Evolutionary conservation across 2,888 invertebrate genomes (phyloP).

Genomic region (Ophioninae sp.): DNA sequence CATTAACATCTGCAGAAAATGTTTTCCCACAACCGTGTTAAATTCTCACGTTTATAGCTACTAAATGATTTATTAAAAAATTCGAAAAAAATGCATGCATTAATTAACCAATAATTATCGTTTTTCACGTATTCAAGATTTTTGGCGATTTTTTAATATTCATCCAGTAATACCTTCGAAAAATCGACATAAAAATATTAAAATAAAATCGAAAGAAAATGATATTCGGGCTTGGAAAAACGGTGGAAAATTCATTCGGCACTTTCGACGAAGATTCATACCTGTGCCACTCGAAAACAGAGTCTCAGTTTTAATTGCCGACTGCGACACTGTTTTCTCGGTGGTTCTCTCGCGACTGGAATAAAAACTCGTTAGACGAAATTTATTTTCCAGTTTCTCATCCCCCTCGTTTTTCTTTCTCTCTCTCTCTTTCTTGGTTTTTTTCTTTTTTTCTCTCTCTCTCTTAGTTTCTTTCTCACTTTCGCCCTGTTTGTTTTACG

Average conservation of each 20-base stretch:
- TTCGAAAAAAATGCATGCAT: no score
- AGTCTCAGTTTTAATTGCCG: conserved; percentile 74
- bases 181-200: no score
- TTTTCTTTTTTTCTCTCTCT: conserved; percentile 49
- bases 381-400: conserved; percentile 74
- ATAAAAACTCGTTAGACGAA: conserved; percentile 79
- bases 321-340: conserved; percentile 46
- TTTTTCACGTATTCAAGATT: no score
- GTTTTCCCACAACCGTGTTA: no score
- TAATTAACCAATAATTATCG: no score
- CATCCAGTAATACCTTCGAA: no score
- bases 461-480: not conserved
- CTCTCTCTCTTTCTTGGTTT: not conserved
- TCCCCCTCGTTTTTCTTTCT: conserved; percentile 48
- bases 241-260: conserved; percentile 33
- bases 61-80: no score
- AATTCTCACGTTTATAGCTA: no score
- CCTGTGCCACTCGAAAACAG: conserved; percentile 61
- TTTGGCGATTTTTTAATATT: no score
- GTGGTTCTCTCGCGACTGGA: conserved; percentile 62
- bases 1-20: no score
- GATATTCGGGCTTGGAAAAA: conserved; percentile 19
- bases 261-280: conserved; percentile 43
- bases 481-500: not conserved
- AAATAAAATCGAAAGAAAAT: not conserved